A percentile compares a stretch with the other conserved stretches of the same genome.
phyloP scores from a whole-genome alignment of 1,140 invertebrate genomes.

The Drosophila nebulosa region DNA sequence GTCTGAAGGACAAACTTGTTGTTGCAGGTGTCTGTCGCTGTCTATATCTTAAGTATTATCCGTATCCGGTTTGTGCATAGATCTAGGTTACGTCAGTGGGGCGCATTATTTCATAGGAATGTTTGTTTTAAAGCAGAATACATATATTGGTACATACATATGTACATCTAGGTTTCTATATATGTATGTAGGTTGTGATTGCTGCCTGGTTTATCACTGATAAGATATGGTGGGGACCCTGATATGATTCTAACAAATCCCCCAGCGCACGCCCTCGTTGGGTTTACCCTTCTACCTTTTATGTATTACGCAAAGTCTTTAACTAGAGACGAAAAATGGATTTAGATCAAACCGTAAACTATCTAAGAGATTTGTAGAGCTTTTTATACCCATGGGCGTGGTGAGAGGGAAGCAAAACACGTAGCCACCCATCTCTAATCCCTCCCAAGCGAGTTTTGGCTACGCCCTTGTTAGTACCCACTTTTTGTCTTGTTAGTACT shows the following conservation, averaged over 20 bases:
- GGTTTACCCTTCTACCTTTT: not conserved
- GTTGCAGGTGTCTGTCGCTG: not conserved
- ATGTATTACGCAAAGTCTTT: not conserved
- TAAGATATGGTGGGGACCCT: constrained; percentile 31
- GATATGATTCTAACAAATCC: constrained; percentile 25
- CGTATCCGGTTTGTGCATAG: not conserved
- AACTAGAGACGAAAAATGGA: not conserved
- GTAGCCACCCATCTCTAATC: too few species aligned
- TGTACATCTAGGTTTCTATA: not conserved
- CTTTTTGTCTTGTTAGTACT: too few species aligned
- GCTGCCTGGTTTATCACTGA: constrained; percentile 38
- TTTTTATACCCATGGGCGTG: too few species aligned
- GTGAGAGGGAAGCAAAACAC: too few species aligned
- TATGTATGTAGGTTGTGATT: not conserved
- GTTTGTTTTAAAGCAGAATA: too few species aligned
- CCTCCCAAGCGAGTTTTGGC: too few species aligned
- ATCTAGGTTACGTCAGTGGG: not conserved
- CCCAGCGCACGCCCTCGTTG: not conserved
- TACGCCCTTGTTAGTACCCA: too few species aligned
- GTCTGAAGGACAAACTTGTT: constrained; percentile 36
- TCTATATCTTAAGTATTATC: not conserved
- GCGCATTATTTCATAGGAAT: too few species aligned
- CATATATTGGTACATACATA: not conserved
- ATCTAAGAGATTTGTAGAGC: too few species aligned
- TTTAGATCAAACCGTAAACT: not conserved